Conservation (phyloP, 2,888 invertebrate genomes). For the Cacoxenus indagator region DNA sequence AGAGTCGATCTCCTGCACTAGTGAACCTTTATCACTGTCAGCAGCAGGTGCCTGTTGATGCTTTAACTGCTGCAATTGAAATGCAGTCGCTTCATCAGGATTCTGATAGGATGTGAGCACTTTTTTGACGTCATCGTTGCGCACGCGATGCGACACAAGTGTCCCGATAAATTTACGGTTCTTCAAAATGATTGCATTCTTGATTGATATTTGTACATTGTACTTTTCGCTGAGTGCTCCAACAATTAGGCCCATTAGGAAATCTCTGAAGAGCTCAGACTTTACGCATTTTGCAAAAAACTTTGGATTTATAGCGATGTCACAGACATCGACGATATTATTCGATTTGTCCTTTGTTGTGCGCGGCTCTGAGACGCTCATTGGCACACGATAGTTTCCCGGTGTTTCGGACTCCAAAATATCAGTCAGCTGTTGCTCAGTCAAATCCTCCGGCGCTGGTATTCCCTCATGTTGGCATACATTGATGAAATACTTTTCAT, state of each 20-base stretch:
- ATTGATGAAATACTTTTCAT: conserved; percentile 87
- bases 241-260: conserved; percentile 84
- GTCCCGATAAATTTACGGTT: conserved; percentile 83
- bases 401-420: conserved; percentile 79
- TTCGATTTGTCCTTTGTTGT: conserved; percentile 84
- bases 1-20: conserved; percentile 76
- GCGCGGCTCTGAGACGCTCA: conserved; percentile 90
- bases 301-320: conserved; percentile 84
- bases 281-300: conserved; percentile 83
- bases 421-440: conserved; percentile 78
- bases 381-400: conserved; percentile 83
- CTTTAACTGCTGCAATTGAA: conserved; percentile 42
- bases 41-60: conserved; percentile 15
- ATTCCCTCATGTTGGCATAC: conserved; percentile 85
- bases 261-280: conserved; percentile 81
- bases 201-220: conserved; percentile 77
- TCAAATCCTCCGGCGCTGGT: conserved; percentile 80
- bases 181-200: conserved; percentile 78
- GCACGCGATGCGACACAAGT: conserved; percentile 81
- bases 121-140: conserved; percentile 77
- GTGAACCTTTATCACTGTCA: conserved; percentile 23
- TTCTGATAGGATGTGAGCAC: conserved; percentile 62
- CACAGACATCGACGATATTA: conserved; percentile 81
- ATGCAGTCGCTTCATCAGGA: conserved; percentile 45
- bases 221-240: conserved; percentile 87